Evolutionary conservation across 2,797 vertebrate species (phyloP).

Genomic region (Crenichthys baileyi): DNA sequence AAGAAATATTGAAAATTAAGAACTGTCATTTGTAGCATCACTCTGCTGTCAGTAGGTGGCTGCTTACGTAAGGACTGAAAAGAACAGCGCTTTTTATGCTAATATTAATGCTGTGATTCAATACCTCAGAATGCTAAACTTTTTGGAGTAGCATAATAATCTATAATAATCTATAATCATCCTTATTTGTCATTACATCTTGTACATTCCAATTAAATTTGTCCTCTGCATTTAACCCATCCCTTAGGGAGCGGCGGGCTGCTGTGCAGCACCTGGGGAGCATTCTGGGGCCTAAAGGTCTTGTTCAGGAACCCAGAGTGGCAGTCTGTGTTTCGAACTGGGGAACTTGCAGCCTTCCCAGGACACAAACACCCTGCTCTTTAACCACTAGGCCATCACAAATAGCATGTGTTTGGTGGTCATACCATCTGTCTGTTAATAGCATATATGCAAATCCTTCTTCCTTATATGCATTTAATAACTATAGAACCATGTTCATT

Average conservation of each 20-base stretch:
- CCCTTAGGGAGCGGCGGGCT: no score
- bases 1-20: background rate
- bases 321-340: no score
- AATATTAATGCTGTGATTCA: conserved; percentile 16
- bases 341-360: no score
- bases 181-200: no score
- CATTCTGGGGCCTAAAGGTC: no score
- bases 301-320: no score
- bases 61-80: conserved; percentile 41
- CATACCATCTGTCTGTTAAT: background rate
- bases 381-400: background rate
- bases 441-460: background rate
- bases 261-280: no score
- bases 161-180: no score
- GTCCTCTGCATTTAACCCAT: no score
- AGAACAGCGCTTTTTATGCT: conserved; percentile 31
- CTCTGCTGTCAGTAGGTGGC: conserved; percentile 36
- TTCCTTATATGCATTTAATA: background rate
- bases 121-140: conserved; percentile 20
- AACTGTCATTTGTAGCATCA: background rate
- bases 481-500: background rate
- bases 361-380: no score
- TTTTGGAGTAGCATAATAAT: background rate
- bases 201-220: no score
- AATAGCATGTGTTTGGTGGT: background rate